Conservation (phyloP, 2,888 invertebrate genomes). For the Galeruca laticollis region DNA sequence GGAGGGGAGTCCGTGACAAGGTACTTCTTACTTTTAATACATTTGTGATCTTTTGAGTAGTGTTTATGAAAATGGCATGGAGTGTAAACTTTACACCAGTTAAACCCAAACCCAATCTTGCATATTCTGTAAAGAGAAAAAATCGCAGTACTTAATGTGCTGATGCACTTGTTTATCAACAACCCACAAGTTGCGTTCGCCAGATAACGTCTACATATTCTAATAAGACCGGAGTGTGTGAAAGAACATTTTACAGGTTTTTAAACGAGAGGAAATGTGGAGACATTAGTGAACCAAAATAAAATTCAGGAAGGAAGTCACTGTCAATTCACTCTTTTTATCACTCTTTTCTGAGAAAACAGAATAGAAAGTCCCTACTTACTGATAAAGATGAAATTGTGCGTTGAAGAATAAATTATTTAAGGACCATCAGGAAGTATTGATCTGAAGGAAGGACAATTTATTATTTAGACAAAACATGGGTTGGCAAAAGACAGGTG, state of each 20-base stretch:
- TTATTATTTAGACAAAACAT: background rate
- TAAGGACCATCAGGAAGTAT: background rate
- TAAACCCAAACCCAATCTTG: background rate
- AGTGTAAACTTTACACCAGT: background rate
- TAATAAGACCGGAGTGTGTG: background rate
- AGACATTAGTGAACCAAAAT: background rate
- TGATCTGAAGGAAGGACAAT: no score
- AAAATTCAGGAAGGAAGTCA: background rate
- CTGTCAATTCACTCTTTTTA: background rate
- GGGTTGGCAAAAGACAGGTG: background rate
- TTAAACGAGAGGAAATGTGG: slow-evolving; percentile 1
- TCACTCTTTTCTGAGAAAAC: background rate
- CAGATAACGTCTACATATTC: background rate
- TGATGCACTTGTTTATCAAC: background rate
- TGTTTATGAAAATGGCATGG: background rate
- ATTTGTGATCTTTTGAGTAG: background rate
- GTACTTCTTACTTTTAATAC: no score
- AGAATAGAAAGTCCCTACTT: background rate
- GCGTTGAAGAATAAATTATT: background rate
- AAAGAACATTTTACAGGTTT: background rate
- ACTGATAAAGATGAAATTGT: background rate
- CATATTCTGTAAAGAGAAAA: background rate
- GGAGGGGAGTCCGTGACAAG: background rate
- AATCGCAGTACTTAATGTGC: background rate
- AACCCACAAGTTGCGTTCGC: background rate